Evolutionary conservation across 2,797 vertebrate species (phyloP).

Genomic region (Enteromius thamalakanensis): DNA sequence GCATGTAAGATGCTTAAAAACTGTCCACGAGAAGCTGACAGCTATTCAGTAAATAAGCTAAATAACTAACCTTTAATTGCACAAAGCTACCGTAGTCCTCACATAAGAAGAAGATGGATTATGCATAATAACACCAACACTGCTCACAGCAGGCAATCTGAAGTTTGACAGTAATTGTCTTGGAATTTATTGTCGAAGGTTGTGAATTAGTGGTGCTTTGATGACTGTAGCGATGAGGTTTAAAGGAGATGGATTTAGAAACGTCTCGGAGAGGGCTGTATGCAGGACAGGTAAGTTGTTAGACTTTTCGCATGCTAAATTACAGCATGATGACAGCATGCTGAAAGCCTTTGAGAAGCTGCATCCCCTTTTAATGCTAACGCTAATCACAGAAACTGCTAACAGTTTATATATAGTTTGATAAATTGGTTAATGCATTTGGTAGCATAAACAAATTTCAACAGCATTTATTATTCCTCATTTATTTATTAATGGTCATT

Average conservation of each 20-base stretch:
- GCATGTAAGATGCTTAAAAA: neutral
- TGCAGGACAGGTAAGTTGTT: neutral
- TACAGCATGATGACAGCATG: slow-evolving; percentile 6
- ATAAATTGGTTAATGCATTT: neutral
- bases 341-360: neutral
- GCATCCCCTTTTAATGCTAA: neutral
- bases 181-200: slow-evolving; percentile 12
- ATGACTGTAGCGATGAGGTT: neutral
- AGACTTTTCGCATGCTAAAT: slow-evolving; percentile 11
- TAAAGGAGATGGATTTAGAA: slow-evolving; percentile 3
- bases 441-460: neutral
- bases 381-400: neutral
- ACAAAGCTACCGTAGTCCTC: neutral
- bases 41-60: slow-evolving; percentile 6
- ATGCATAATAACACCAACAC: slow-evolving; percentile 3
- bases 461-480: neutral
- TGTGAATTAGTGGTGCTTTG: neutral
- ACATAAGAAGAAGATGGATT: neutral
- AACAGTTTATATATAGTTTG: neutral
- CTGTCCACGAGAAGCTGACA: neutral
- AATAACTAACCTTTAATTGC: slow-evolving; percentile 26
- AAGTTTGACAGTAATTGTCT: slow-evolving; percentile 32
- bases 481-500: neutral
- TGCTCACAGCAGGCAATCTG: neutral
- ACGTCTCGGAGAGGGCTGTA: neutral